These are phyloP conservation scores for Allacma fusca DNA, from an alignment of 2,888 invertebrate species.

Conservation along the genomic window DNA sequence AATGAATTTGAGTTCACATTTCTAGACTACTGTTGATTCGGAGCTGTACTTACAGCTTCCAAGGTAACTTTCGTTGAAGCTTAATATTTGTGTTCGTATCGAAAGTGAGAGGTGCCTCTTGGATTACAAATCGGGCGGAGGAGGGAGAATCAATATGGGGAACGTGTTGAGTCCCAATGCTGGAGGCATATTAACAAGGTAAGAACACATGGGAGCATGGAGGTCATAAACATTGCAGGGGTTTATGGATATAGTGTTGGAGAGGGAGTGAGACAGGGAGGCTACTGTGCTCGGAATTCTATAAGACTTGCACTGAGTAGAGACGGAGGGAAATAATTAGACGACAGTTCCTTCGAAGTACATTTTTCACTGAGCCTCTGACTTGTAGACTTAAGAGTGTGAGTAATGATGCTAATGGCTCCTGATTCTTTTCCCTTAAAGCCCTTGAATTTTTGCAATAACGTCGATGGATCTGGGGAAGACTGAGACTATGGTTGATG, in stretches of 20 bases:
- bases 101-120: too few relatives aligned
- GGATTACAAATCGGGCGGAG: slow-evolving; percentile 2
- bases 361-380: slow-evolving; percentile 47
- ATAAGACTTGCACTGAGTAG: background rate
- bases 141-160: slow-evolving; percentile 23
- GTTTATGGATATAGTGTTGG: too few relatives aligned
- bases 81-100: too few relatives aligned
- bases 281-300: too few relatives aligned
- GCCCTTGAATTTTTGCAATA: slow-evolving; percentile 11
- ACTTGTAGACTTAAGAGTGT: slow-evolving; percentile 36
- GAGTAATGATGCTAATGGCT: slow-evolving; percentile 48
- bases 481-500: too few relatives aligned
- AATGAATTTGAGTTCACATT: too few relatives aligned
- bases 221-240: too few relatives aligned
- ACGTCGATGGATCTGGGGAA: background rate
- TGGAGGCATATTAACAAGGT: background rate
- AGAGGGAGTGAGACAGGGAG: too few relatives aligned
- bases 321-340: slow-evolving; percentile 47
- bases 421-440: slow-evolving; percentile 14
- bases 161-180: background rate
- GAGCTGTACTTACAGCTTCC: too few relatives aligned
- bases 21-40: too few relatives aligned
- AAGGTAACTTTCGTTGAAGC: too few relatives aligned
- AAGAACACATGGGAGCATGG: background rate
- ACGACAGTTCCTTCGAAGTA: slow-evolving; percentile 40